Conservation (phyloP, 2,888 invertebrate genomes). For the Anarsia innoxiella region DNA sequence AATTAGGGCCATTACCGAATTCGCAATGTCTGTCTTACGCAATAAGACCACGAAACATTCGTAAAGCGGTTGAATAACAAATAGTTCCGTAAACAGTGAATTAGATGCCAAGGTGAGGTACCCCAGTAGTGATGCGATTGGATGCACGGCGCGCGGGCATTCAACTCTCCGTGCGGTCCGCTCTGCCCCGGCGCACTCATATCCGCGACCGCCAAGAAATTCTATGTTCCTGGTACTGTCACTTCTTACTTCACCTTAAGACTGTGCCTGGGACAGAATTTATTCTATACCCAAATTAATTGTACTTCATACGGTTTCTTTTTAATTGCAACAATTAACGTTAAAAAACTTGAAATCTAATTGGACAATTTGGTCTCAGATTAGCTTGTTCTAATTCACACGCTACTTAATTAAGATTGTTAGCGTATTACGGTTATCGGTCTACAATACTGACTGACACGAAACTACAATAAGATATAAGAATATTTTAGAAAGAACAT, state of each 20-base stretch:
- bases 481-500: conserved; percentile 18
- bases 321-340: no score
- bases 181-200: conserved; percentile 18
- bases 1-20: no score
- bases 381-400: conserved; percentile 27
- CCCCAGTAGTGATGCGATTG: conserved; percentile 37
- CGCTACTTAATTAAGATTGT: conserved; percentile 21
- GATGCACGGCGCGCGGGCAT: conserved; percentile 56
- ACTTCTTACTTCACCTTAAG: no score
- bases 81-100: conserved; percentile 52
- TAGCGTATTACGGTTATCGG: conserved; percentile 14
- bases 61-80: conserved; percentile 27
- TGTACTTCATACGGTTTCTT: no score
- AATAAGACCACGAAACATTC: no score
- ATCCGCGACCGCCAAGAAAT: conserved; percentile 10
- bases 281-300: no score
- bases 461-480: conserved; percentile 17
- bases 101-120: conserved; percentile 62
- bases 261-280: no score
- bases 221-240: conserved; percentile 10
- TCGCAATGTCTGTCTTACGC: no score
- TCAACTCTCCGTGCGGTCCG: conserved; percentile 48
- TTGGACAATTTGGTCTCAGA: no score
- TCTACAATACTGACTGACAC: no score
- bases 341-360: no score